Percentiles rank a stretch among this genome's conserved stretches.
Evolutionary conservation across 2,888 invertebrate genomes (phyloP).

Genomic region (Hydrotaea cyrtoneurina): DNA sequence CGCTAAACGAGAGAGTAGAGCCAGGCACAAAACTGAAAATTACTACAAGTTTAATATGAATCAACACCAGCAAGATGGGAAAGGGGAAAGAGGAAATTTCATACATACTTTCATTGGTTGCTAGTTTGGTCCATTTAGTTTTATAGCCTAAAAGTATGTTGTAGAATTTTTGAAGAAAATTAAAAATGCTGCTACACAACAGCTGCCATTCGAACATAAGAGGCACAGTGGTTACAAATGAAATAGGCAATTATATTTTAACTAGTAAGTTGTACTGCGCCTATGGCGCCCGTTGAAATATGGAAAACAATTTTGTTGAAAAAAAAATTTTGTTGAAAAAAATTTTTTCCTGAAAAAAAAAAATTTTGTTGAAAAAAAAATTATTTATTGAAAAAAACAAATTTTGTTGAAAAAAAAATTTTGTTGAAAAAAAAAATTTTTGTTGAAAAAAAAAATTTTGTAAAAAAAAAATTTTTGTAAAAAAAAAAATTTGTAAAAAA

Average conservation of each 20-base stretch:
- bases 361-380: too few relatives aligned
- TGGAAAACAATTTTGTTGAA: too few relatives aligned
- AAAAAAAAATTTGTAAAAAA: too few relatives aligned
- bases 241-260: background rate
- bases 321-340: too few relatives aligned
- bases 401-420: too few relatives aligned
- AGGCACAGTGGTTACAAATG: background rate
- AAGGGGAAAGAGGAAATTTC: background rate
- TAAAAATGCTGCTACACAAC: background rate
- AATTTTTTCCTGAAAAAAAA: too few relatives aligned
- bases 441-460: background rate
- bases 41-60: constrained; percentile 3
- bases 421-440: too few relatives aligned
- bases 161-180: constrained; percentile 3
- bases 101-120: background rate
- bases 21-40: background rate
- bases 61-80: background rate
- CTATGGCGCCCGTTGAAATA: too few relatives aligned
- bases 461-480: too few relatives aligned
- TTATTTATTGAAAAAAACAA: too few relatives aligned
- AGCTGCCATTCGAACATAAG: background rate
- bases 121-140: background rate
- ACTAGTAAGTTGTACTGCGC: too few relatives aligned
- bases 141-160: constrained; percentile 2
- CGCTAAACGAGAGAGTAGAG: background rate